Percentiles rank a stretch among this genome's conserved stretches.
Conservation (phyloP, 2,888 invertebrate species). For the Ectobius pallidus region DNA sequence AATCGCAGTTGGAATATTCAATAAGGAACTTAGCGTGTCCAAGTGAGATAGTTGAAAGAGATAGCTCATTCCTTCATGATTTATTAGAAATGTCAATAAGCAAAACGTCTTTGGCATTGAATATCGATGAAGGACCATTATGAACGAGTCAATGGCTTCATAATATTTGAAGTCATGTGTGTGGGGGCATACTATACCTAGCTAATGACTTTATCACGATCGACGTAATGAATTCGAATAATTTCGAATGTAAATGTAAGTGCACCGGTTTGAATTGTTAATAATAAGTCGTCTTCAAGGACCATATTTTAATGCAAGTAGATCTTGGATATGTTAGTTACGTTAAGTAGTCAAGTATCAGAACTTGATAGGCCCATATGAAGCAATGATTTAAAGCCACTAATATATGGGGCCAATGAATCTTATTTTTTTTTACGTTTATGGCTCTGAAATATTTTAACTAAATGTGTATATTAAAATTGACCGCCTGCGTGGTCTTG, state of each 20-base stretch:
- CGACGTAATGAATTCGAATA: slow-evolving; percentile 25
- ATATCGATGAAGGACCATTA: slow-evolving; percentile 1
- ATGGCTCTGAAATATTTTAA: too few relatives aligned
- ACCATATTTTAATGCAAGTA: too few relatives aligned
- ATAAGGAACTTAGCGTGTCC: slow-evolving; percentile 19
- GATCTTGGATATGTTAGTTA: too few relatives aligned
- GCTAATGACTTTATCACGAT: slow-evolving; percentile 25
- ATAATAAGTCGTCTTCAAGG: too few relatives aligned
- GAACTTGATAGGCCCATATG: too few relatives aligned
- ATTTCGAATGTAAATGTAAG: slow-evolving; percentile 18
- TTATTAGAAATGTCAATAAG: slow-evolving; percentile 32
- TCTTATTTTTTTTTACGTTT: too few relatives aligned
- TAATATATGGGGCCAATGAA: too few relatives aligned
- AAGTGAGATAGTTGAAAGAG: slow-evolving; percentile 11
- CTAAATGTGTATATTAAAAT: too few relatives aligned
- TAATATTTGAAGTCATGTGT: background rate
- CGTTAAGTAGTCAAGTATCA: too few relatives aligned
- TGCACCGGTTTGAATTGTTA: background rate
- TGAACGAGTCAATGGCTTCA: slow-evolving; percentile 10
- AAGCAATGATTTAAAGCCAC: too few relatives aligned
- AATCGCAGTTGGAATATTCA: slow-evolving; percentile 26
- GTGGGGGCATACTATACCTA: background rate
- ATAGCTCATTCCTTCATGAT: slow-evolving; percentile 27
- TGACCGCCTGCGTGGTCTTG: too few relatives aligned
- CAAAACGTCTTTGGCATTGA: slow-evolving; percentile 20